Base-by-base conservation (phyloP, 2,888 invertebrate species). In the Aelia acuminata region DNA sequence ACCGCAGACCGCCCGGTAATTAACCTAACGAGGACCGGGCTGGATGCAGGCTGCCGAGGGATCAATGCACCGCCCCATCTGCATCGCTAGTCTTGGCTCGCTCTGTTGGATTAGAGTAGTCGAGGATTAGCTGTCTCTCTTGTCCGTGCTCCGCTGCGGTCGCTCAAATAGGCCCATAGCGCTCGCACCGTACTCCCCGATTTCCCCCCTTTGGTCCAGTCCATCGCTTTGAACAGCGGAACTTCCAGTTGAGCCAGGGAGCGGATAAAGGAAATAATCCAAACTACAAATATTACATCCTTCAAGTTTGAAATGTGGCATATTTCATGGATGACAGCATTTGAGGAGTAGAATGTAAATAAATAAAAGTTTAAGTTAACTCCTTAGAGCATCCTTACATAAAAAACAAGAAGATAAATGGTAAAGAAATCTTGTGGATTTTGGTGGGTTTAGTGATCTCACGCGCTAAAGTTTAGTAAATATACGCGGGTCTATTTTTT, bases 1-100 rank as follows among this genome's bases (percentile, higher is more conserved):
- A 75, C 75, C 75, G 75, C 75, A 39, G 75, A 35, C 39, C 39
- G 75, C 39, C 43, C 75, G 39, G 75, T 75, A 75, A 75, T 75
- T 75, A 75, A 75, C 5, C 75, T 75, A 75, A 75, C 75, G 75
- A 75, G 75, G 75, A 15, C 0, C 22, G 26, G 1, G 20, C 35
- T 22, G 39, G 43, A 75, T 75, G 75, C 75, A 75, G 3, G 7
- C 3, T 1, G 39, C 39, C 75, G 22, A 20, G 39, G 35, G 43
- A 39, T 35, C 75, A 75, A 39, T 43, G 75, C 75, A 39, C 75
- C 1, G 43, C 43, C 63, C 35, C 75, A 75, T 39, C 75, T 75
- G 35, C 43, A n/a, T 75, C 75, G 39, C 75, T 20, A 39, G 22
- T 75, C 75, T 75, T 75, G 20, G 18, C 75, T 20, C 15, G 35